Evolutionary conservation across 2,888 invertebrate species (phyloP), one percentile per base, ranked within the genome.

Genomic region (Tetheella fluctuosa): DNA sequence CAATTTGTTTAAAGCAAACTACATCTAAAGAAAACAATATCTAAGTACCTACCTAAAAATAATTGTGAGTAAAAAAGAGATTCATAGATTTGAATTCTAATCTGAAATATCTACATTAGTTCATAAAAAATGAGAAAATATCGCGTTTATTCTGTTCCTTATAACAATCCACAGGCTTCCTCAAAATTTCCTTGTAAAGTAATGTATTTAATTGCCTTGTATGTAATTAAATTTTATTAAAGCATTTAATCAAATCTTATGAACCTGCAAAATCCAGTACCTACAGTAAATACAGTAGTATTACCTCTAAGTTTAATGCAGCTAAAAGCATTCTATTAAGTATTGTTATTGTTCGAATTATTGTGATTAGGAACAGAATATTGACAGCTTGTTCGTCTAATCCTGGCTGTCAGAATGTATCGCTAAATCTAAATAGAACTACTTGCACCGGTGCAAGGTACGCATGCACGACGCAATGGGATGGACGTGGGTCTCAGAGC

Each of bases 401-500:
- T 76, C 79, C 76, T 74, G 76, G 80, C 76, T 78, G 73, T 79
- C 72, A 73, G 59, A 64, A 68, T 67, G 76, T 79, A 74, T 70
- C 62, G 73, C 84, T 84, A 85, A 75, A 71, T 66, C 76, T 81
- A 81, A 75, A 74, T 75, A 76, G 73, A 62, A 65, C 74, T 74
- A 79, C 76, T 73, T 73, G 79, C 75, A 76, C 74, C 77, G 73
- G 76, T 76, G 77, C 71, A 80, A 73, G 77, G 81, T 71, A 48
- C 48, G 77, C 91, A 91, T 91, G 91, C 91, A 85, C 86, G 87
- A 84, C 83, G 85, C 77, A 79, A 81, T 83, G 76, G 81, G 83
- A 79, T 79, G 79, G 82, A 76, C 81, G 77, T 76, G 73, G 73
- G 74, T 88, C 84, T 95, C 95, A 96, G 90, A 96, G 95, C 85